Base-by-base conservation (phyloP, 2,888 invertebrate genomes). In the Microdon myrmicae region DNA sequence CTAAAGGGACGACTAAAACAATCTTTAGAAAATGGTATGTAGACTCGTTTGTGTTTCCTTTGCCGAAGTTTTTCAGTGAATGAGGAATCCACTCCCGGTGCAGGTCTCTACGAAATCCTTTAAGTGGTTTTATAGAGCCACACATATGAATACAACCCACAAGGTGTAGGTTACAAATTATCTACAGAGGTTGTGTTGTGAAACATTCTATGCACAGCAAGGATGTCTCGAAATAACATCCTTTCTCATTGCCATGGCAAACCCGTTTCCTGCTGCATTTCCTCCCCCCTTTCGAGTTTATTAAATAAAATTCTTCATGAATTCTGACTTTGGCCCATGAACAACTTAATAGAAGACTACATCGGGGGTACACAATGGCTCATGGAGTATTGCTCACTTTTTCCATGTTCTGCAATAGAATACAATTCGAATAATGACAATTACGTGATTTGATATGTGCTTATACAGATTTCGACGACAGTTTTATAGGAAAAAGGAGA, bases 261-360 rank as follows among this genome's bases (percentile, higher is more conserved):
- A 20, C 5, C 10, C 12, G 25, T 7, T 14, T n/a, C n/a, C n/a
- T 7, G 32, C 5, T 7, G 10, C 5, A 9, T 44, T n/a, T 13
- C 26, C 31, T n/a, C 3, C 22, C 12, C 8, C 16, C 3, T 19
- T 16, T 3, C 7, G 29, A 32, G 31, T 23, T 37, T 54, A 54
- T 60, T 43, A 43, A 54, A 48, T 54, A 43, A 37, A 60, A 60
- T 22, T 28, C 26, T 43, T 43, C 20, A 37, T 26, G 43, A 31
- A 48, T 48, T 54, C 39, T n/a, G 14, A 38, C 19, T 43, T 32
- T 38, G 31, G 13, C 10, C 22, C 17, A 34, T 20, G 26, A 44
- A 29, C 32, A 44, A 38, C 44, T 61, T 55, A 55, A 55, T 61
- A 55, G n/a, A n/a, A n/a, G n/a, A n/a, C n/a, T n/a, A n/a, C n/a